A percentile compares a stretch with the other conserved stretches of the same genome.
These are phyloP conservation scores for Sanderia malayensis DNA, from an alignment of 30 jellyfish, hydroid and myxozoan genomes.

Conservation along the genomic window DNA sequence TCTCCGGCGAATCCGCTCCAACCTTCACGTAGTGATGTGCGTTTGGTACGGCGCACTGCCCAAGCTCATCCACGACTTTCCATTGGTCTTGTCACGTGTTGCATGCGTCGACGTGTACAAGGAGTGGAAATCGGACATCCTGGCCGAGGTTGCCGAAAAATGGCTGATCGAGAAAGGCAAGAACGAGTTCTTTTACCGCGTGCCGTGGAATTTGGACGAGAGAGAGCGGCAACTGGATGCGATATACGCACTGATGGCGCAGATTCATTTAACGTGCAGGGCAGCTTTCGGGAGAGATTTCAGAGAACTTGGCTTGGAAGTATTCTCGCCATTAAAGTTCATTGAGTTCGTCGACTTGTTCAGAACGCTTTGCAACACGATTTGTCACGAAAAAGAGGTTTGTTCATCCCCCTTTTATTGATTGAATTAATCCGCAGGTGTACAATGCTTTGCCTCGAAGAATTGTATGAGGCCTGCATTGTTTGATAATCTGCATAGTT, in stretches of 20 bases:
- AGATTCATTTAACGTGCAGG: constrained; percentile 31
- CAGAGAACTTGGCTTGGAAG: constrained; percentile 28
- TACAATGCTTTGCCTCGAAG: no score
- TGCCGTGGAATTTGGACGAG: constrained; percentile 25
- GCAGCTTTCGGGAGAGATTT: constrained; percentile 21
- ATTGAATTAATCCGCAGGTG: no score
- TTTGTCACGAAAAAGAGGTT: constrained; percentile 29
- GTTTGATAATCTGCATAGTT: no score
- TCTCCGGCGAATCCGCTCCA: constrained; percentile 45
- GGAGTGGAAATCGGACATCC: constrained; percentile 39
- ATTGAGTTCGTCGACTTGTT: constrained; percentile 61
- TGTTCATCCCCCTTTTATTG: no score
- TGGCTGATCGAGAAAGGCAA: constrained; percentile 51
- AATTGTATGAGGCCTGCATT: no score
- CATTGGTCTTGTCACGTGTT: constrained; percentile 27
- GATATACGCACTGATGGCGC: constrained; percentile 32
- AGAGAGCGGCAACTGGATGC: constrained; percentile 32
- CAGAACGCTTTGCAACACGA: constrained; percentile 34
- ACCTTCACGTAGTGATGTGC: constrained; percentile 63
- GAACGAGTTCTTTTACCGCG: constrained; percentile 33
- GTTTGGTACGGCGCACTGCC: constrained; percentile 17
- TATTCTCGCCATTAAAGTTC: constrained; percentile 57
- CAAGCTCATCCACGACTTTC: constrained; percentile 12
- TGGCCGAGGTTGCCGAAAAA: constrained; percentile 55
- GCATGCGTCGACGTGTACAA: constrained; percentile 39